A percentile compares a stretch with the other conserved stretches of the same genome.
Conservation (phyloP, 2,113 vertebrate species). For the Larimichthys polyactis region DNA sequence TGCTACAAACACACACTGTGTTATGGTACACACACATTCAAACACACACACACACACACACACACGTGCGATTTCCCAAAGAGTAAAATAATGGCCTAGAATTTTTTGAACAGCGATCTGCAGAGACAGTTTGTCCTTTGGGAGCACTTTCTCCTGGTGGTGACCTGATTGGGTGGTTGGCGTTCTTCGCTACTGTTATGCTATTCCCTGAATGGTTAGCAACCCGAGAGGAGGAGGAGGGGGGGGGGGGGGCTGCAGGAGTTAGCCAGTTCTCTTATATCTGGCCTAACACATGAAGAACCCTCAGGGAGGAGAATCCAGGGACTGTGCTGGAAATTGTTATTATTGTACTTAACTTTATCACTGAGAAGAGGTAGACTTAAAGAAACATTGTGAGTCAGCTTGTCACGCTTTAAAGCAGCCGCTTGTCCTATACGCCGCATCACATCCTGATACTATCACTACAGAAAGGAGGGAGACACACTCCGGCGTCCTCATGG, state of each 20-base stretch:
- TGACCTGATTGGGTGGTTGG: slow-evolving; percentile 79
- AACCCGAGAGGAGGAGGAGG: slow-evolving; percentile 36
- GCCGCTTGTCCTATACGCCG: slow-evolving; percentile 17
- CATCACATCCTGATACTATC: slow-evolving; percentile 38
- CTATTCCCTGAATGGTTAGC: slow-evolving; percentile 74
- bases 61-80: slow-evolving; percentile 42
- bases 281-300: slow-evolving; percentile 70
- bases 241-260: slow-evolving; percentile 47
- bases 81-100: slow-evolving; percentile 69
- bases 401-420: slow-evolving; percentile 41
- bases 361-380: slow-evolving; percentile 38
- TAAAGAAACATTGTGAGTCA: slow-evolving; percentile 54
- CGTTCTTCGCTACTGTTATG: slow-evolving; percentile 55
- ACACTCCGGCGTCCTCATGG: background rate
- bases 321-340: slow-evolving; percentile 46
- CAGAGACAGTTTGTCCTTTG: slow-evolving; percentile 62
- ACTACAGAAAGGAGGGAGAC: slow-evolving; percentile 4
- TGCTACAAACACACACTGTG: slow-evolving; percentile 18
- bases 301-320: slow-evolving; percentile 51
- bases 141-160: slow-evolving; percentile 73
- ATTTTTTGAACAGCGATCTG: slow-evolving; percentile 57
- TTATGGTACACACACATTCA: slow-evolving; percentile 27
- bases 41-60: slow-evolving; percentile 1
- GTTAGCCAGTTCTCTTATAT: slow-evolving; percentile 68
- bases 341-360: slow-evolving; percentile 68